Conservation (phyloP, 2,888 invertebrate genomes). For the Salticus scenicus region DNA sequence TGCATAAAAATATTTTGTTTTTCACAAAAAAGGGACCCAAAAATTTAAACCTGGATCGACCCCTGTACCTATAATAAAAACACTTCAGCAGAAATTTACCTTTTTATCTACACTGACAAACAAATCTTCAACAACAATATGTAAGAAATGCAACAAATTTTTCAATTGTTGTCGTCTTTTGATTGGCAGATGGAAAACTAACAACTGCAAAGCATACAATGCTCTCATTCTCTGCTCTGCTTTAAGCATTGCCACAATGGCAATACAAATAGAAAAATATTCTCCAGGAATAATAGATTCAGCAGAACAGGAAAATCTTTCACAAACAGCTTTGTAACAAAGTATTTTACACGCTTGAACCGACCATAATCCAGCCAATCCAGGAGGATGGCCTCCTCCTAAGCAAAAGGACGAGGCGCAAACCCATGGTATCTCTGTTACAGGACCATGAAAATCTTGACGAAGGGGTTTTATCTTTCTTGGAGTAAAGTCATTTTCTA, state of each 20-base stretch:
- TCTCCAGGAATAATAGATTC: conserved; percentile 56
- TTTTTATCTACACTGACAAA: conserved; percentile 66
- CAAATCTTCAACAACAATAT: conserved; percentile 59
- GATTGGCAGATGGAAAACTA: conserved; percentile 56
- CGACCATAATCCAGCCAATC: conserved; percentile 63
- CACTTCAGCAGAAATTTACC: no score
- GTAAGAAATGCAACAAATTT: conserved; percentile 57
- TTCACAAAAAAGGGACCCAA: no score
- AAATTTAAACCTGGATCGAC: no score
- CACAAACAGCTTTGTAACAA: conserved; percentile 61
- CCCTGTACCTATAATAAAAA: no score
- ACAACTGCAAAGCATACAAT: conserved; percentile 47
- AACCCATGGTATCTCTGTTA: conserved; percentile 60
- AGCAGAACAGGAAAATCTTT: conserved; percentile 45
- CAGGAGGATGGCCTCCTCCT: conserved; percentile 41
- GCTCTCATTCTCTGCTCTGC: conserved; percentile 31
- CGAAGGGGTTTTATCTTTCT: conserved; percentile 39
- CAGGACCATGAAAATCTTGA: conserved; percentile 36
- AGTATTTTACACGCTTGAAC: conserved; percentile 64
- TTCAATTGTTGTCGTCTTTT: conserved; percentile 49
- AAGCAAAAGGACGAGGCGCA: conserved; percentile 51
- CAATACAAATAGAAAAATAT: conserved; percentile 55
- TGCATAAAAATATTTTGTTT: no score
- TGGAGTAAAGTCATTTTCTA: conserved; percentile 52
- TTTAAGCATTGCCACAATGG: conserved; percentile 54